phyloP scores from a whole-genome alignment of 2,113 vertebrate genomes.

The Mustelus asterias region DNA sequence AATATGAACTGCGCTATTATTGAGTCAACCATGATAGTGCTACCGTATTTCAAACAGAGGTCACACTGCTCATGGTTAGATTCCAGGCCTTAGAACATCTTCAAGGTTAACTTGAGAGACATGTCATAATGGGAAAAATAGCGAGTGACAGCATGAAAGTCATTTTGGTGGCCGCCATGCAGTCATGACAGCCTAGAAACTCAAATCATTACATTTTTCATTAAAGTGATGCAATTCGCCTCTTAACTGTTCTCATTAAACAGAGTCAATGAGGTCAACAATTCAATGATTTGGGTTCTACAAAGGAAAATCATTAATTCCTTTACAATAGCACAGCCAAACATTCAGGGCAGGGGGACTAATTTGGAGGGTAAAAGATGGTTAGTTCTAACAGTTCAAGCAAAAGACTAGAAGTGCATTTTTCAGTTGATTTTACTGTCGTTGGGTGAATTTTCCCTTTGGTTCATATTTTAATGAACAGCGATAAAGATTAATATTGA shows the following conservation, averaged over 20 bases:
- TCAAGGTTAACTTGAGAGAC: slow-evolving; percentile 13
- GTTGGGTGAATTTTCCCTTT: not conserved
- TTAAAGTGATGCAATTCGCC: not conserved
- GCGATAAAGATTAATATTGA: not conserved
- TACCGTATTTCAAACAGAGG: not conserved
- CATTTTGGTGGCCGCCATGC: not conserved
- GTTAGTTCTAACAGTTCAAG: not conserved
- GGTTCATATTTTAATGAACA: not conserved
- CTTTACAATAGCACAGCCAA: not conserved
- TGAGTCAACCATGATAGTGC: not conserved
- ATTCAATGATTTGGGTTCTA: not conserved
- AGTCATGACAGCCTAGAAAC: not conserved
- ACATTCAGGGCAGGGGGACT: not conserved
- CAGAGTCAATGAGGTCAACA: not conserved
- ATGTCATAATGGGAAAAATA: not conserved
- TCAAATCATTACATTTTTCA: slow-evolving; percentile 27
- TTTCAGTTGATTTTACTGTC: not conserved
- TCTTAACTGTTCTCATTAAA: not conserved
- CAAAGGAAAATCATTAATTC: not conserved
- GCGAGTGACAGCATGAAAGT: not conserved
- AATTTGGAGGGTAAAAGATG: not conserved
- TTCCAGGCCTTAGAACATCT: not conserved
- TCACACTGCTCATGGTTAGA: not conserved
- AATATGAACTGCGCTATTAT: not conserved
- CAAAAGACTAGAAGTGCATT: not conserved